Conservation (phyloP, 2,888 invertebrate species). For the Acrobasis suavella region DNA sequence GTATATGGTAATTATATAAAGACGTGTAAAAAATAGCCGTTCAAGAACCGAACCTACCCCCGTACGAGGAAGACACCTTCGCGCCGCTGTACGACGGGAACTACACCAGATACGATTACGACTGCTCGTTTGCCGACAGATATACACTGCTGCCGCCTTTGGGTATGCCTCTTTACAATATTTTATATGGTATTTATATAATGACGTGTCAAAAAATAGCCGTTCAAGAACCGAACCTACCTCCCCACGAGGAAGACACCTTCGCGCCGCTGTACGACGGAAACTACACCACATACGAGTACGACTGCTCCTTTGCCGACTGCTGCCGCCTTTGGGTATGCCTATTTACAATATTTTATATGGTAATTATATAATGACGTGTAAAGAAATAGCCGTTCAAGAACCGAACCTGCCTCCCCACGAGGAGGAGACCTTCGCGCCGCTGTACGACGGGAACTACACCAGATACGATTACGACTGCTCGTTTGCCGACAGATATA, state of each 20-base stretch:
- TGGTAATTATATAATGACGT: no score
- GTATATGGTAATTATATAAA: no score
- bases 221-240: no score
- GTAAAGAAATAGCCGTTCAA: conserved; percentile 37
- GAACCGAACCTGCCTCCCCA: conserved; percentile 43
- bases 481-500: conserved; percentile 57
- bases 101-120: conserved; percentile 62
- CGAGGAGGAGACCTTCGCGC: conserved; percentile 53
- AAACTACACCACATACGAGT: no score
- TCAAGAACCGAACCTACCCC: conserved; percentile 41
- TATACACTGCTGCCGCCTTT: conserved; percentile 66
- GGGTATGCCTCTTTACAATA: background rate
- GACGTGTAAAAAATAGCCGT: no score
- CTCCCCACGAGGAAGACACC: no score
- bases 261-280: no score
- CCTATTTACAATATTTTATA: no score
- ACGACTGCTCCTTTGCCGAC: no score
- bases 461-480: conserved; percentile 64
- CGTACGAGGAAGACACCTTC: conserved; percentile 53
- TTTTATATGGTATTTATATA: no score
- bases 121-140: conserved; percentile 58
- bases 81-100: conserved; percentile 55
- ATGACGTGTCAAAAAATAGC: no score
- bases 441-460: conserved; percentile 57
- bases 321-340: no score